Base-by-base conservation (phyloP, 2,113 vertebrate genomes). In the Nibea coibor region DNA sequence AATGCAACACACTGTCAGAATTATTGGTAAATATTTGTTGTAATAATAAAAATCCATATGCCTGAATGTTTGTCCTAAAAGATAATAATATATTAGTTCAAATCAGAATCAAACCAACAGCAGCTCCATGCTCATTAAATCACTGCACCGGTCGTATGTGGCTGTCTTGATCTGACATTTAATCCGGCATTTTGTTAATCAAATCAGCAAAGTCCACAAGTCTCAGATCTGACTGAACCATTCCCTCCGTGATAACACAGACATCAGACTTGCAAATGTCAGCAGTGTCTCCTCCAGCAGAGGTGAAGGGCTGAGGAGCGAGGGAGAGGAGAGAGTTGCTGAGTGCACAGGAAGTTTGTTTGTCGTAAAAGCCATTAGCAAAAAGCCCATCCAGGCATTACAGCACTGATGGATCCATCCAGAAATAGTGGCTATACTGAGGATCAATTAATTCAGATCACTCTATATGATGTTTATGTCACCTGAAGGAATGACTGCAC, bases 261-360 rank as follows among this genome's bases (percentile, higher is more conserved):
- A 90, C 59, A 80, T 85, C 67, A 81, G 83, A 84, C 90, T 89
- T 88, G 90, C 91, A 93, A 93, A 93, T 89, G 72, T 89, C 82
- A 83, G 86, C 88, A 85, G 73, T 20, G 85, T 73, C 65, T 86
- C 75, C 26, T 50, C 81, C 69, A 56, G 69, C 76, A 47, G 70
- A 64, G 45, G 77, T 73, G 73, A 83, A 83, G 72, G 72, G 65
- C 59, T 54, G 73, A 56, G 51, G 48, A 63, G 47, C 11, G 35
- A 39, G 78, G 43, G 53, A 67, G 45, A 56, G 58, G 19, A 67
- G 39, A 78, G 72, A 82, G 66, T 24, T 89, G 86, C 90, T 89
- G 90, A 90, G 75, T 85, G n/a, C 83, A 78, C 72, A 65, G 66
- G 62, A 80, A 58, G 80, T 72, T 79, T 70, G 69, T 64, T 86